Base-by-base conservation (phyloP, 2,888 invertebrate genomes). In the Rhimphoctona megacephalus region DNA sequence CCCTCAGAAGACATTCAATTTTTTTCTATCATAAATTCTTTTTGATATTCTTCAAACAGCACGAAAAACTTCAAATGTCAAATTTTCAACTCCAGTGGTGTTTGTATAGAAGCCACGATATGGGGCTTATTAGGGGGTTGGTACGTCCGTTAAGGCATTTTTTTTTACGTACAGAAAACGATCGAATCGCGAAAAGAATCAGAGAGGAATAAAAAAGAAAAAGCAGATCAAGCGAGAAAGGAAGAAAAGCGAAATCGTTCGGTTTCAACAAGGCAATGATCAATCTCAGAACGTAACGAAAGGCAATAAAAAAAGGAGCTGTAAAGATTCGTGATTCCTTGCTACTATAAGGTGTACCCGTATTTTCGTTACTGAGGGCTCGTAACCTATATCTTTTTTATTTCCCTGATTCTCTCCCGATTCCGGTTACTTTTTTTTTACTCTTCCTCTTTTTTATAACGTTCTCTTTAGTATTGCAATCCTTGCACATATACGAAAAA, bases 221-320 rank as follows among this genome's bases (percentile, higher is more conserved):
- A 30, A 57, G 61, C 19, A 25, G 74, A 61, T 52, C 33, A 33
- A 36, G 52, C 49, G 11, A 54, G 11, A 11, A 70, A 49, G 17
- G 30, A 4, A 49, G 70, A 30, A 70, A 49, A 19, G n/a, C 72
- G 52, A 4, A 73, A 54, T 73, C 14, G 61, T 39, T 43, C 36
- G 22, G 11, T 61, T 9, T 43, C 19, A 61, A 61, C 61, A 30
- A 74, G 61, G 30, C 69, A 73, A 79, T 36, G 78, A 64, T 70
- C 46, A 67, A 67, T 74, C 57, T 73, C 14, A 14, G 61, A 61
- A 17, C 46, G 69, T 69, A 67, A 83, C 67, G 67, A 46, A 19
- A 22, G 69, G 67, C 74, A 74, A 69, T 80, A 74, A 73, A 52
- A 76, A 70, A 25, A 25, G 9, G 67, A 54, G 72, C 67, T 57